phyloP scores from a whole-genome alignment of 2,888 invertebrate genomes.

The Tetheella fluctuosa region DNA sequence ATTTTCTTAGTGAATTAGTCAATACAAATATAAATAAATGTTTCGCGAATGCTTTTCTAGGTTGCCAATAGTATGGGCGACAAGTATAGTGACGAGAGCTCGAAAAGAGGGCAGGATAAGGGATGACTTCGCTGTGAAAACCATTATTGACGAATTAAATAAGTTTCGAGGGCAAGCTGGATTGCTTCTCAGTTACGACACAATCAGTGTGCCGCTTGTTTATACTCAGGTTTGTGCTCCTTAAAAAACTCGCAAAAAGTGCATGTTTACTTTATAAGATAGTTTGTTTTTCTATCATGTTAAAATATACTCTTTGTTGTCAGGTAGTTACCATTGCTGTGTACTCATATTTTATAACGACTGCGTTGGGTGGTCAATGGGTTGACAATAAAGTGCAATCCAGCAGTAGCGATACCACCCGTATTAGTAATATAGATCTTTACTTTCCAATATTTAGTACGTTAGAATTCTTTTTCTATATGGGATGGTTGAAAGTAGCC shows the following conservation, averaged over 20 bases:
- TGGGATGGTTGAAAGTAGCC: slow-evolving; percentile 97
- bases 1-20: not conserved
- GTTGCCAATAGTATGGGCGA: slow-evolving; percentile 96
- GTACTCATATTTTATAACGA: slow-evolving; percentile 95
- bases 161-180: slow-evolving; percentile 93
- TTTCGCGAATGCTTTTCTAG: slow-evolving; percentile 51
- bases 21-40: not conserved
- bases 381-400: slow-evolving; percentile 83
- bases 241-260: not conserved
- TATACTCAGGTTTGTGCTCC: slow-evolving; percentile 88
- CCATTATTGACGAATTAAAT: slow-evolving; percentile 94
- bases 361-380: slow-evolving; percentile 95
- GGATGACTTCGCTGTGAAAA: slow-evolving; percentile 96
- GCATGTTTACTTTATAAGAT: not conserved
- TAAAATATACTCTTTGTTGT: slow-evolving; percentile 35
- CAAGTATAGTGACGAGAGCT: slow-evolving; percentile 94
- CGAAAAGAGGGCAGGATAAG: slow-evolving; percentile 95
- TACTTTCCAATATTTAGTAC: slow-evolving; percentile 96
- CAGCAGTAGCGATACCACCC: slow-evolving; percentile 43
- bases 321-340: slow-evolving; percentile 95
- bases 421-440: slow-evolving; percentile 88
- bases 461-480: slow-evolving; percentile 93
- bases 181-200: slow-evolving; percentile 89
- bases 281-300: not conserved
- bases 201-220: slow-evolving; percentile 91